Conservation (phyloP, 1,140 invertebrate species). For the Bombus sibiricus region DNA sequence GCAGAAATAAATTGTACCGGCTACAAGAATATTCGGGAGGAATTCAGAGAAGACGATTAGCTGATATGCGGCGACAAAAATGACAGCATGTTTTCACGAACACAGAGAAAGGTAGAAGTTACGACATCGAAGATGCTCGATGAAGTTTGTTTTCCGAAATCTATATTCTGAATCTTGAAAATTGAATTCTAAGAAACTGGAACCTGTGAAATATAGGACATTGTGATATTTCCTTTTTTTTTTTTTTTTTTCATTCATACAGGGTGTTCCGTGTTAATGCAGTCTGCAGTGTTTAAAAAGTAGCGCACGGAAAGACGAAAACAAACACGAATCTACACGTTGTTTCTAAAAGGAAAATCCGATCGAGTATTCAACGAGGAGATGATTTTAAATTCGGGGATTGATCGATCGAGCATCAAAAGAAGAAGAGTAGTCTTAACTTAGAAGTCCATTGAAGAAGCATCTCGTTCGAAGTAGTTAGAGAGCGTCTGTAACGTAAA, state of each 20-base stretch:
- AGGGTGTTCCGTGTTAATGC: too few relatives aligned
- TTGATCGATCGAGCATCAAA: background rate
- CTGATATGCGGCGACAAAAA: background rate
- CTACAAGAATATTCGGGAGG: constrained; percentile 24
- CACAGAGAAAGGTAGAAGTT: too few relatives aligned
- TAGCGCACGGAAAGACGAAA: background rate
- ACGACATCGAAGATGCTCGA: background rate
- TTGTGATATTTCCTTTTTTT: too few relatives aligned
- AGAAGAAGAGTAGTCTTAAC: background rate
- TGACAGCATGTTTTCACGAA: background rate
- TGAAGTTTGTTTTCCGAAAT: background rate
- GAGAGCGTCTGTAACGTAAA: background rate
- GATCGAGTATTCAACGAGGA: background rate
- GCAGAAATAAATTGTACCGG: constrained; percentile 26
- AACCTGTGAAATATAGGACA: background rate
- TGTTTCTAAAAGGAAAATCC: background rate
- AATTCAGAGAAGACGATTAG: constrained; percentile 12
- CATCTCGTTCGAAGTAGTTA: background rate
- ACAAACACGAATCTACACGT: background rate
- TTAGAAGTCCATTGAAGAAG: constrained; percentile 7
- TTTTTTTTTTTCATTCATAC: too few relatives aligned
- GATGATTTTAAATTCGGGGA: background rate
- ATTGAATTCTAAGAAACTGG: background rate
- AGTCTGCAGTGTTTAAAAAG: background rate
- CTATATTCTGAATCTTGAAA: background rate